phyloP scores from a whole-genome alignment of 2,113 vertebrate species.

The Cyrtonyx montezumae region DNA sequence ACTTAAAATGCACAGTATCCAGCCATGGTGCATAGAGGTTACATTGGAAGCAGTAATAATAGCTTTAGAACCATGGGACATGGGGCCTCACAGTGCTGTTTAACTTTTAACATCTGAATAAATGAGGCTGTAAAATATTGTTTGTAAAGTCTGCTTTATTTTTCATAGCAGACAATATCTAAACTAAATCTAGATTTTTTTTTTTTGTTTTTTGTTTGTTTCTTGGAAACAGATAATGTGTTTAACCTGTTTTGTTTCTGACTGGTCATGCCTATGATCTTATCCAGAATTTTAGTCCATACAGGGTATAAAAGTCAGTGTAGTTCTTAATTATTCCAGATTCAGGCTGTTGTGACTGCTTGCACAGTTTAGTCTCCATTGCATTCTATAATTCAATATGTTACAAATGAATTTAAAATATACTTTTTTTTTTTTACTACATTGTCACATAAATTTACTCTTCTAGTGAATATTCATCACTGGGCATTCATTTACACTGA shows the following conservation, averaged over 20 bases:
- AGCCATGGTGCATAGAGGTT: background rate
- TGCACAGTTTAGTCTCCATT: background rate
- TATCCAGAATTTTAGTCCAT: background rate
- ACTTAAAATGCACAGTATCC: rapidly evolving
- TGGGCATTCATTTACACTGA: background rate
- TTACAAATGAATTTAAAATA: background rate
- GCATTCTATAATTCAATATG: background rate
- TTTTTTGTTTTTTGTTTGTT: too few species aligned
- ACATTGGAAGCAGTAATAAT: background rate
- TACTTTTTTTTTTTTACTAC: background rate
- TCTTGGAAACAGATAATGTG: background rate
- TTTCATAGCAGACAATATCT: background rate
- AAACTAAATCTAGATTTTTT: background rate
- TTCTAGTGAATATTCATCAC: background rate
- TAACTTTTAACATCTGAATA: background rate
- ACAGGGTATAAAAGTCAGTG: background rate
- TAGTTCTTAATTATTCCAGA: background rate
- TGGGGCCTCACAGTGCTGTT: background rate
- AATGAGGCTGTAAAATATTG: background rate
- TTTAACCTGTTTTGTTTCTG: background rate
- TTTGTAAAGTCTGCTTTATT: background rate
- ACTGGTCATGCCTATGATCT: background rate
- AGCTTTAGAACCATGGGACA: background rate
- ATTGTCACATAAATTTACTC: background rate
- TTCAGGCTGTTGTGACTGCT: background rate